phyloP scores from a whole-genome alignment of 2,888 invertebrate genomes.

The Nomada hirtipes region DNA sequence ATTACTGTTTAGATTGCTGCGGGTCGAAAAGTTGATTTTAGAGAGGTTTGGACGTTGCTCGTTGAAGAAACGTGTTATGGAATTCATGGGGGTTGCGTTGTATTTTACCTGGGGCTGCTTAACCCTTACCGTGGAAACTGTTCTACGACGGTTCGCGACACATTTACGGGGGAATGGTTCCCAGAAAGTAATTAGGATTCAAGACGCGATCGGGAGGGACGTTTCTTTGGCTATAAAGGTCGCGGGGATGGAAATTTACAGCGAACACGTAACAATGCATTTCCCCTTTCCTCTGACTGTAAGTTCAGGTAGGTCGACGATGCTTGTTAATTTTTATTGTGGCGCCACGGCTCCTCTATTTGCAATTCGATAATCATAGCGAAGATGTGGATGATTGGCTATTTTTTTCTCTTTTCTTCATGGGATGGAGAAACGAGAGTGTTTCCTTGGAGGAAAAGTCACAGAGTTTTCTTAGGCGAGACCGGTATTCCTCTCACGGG shows the following conservation, averaged over 20 bases:
- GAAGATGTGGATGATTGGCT: not conserved
- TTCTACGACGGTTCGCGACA: constrained; percentile 35
- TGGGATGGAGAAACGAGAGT: not conserved
- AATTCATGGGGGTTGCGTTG: not conserved
- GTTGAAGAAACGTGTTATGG: not conserved
- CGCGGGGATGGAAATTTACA: constrained; percentile 2
- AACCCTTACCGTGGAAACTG: constrained; percentile 41
- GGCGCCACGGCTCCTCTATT: constrained; percentile 4
- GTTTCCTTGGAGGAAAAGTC: not conserved
- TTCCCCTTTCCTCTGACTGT: constrained; percentile 46
- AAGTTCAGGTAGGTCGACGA: not conserved
- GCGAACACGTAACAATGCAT: constrained; percentile 45
- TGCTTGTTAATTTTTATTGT: constrained; percentile 43
- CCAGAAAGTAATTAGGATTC: constrained; percentile 51
- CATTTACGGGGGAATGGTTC: constrained; percentile 36
- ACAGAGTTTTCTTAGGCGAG: not conserved
- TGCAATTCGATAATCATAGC: not conserved
- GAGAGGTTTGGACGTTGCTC: not conserved
- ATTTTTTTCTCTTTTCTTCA: not conserved
- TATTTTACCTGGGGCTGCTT: constrained; percentile 15
- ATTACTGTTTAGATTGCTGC: not conserved
- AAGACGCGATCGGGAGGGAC: constrained; percentile 27
- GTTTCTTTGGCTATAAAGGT: constrained; percentile 31
- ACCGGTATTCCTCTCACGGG: constrained; percentile 46
- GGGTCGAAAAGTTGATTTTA: not conserved